Evolutionary conservation across 1,140 invertebrate genomes (phyloP).

Genomic region (Magallana ariakensis): DNA sequence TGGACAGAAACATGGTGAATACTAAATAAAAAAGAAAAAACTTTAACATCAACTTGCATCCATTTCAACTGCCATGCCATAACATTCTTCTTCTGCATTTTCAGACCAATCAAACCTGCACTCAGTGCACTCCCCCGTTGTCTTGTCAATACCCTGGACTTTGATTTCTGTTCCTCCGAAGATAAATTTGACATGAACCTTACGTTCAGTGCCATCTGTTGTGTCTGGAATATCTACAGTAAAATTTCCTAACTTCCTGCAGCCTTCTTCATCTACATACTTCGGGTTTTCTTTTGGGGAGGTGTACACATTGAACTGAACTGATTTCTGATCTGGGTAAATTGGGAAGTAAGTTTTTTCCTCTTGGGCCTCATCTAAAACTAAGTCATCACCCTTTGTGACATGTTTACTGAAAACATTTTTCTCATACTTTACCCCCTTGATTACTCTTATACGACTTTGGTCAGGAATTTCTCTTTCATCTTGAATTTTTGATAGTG

Average conservation of each 20-base stretch:
- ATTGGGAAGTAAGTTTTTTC: conserved; percentile 37
- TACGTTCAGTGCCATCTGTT: conserved; percentile 37
- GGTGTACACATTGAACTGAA: conserved; percentile 34
- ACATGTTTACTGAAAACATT: conserved; percentile 59
- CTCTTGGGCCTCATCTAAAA: conserved; percentile 11
- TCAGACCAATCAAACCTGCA: not conserved
- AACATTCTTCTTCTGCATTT: not conserved
- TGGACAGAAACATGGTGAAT: no score
- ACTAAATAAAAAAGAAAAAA: no score
- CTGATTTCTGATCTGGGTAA: conserved; percentile 16
- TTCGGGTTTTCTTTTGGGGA: conserved; percentile 29
- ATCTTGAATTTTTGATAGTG: conserved; percentile 10
- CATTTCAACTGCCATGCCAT: no score
- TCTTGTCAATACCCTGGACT: conserved; percentile 41
- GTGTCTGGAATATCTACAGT: conserved; percentile 41
- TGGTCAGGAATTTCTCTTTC: conserved; percentile 38
- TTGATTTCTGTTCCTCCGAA: conserved; percentile 55
- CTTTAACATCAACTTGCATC: no score
- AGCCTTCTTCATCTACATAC: conserved; percentile 43
- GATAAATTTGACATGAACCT: conserved; percentile 43
- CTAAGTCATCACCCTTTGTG: conserved; percentile 35
- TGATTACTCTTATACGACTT: not conserved
- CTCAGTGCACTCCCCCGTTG: conserved; percentile 21
- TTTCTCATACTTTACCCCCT: conserved; percentile 18
- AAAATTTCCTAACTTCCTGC: conserved; percentile 37